Evolutionary conservation across 1,140 invertebrate genomes (phyloP).

Genomic region (Micrasema longulum): DNA sequence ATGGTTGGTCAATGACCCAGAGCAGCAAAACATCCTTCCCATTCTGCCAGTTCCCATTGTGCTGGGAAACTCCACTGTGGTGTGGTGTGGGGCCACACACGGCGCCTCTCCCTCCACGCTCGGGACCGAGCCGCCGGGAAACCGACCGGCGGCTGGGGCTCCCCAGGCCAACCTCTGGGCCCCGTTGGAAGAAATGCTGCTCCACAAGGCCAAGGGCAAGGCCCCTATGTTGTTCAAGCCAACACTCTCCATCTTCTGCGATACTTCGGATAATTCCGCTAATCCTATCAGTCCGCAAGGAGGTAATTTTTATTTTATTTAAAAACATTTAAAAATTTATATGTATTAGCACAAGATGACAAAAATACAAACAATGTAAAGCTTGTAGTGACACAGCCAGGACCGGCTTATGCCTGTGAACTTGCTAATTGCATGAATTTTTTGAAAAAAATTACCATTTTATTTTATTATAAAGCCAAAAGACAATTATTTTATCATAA

Average conservation of each 20-base stretch:
- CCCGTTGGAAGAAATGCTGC: conserved; percentile 83
- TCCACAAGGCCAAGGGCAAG: conserved; percentile 77
- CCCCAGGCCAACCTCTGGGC: conserved; percentile 71
- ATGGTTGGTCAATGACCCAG: conserved; percentile 67
- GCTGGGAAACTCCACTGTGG: conserved; percentile 74
- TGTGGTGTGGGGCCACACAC: conserved; percentile 68
- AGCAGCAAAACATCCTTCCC: conserved; percentile 67
- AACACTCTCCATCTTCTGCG: conserved; percentile 75
- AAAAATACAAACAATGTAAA: no score
- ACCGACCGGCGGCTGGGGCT: conserved; percentile 63
- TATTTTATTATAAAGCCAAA: no score
- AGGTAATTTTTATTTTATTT: no score
- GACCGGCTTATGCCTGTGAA: no score
- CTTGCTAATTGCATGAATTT: no score
- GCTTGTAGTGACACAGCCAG: no score
- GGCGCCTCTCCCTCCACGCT: no score
- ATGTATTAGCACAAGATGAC: no score
- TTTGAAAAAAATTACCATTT: no score
- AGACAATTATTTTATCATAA: no score
- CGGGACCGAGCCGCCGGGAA: conserved; percentile 62
- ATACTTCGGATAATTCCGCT: conserved; percentile 74
- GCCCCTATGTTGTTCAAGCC: conserved; percentile 84
- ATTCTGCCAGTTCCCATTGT: conserved; percentile 77
- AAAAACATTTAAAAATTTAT: no score
- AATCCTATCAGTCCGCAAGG: conserved; percentile 79